A percentile compares a stretch with the other conserved stretches of the same genome.
phyloP scores from a whole-genome alignment of 2,888 invertebrate species.

The Sphaerophoria rueppellii region DNA sequence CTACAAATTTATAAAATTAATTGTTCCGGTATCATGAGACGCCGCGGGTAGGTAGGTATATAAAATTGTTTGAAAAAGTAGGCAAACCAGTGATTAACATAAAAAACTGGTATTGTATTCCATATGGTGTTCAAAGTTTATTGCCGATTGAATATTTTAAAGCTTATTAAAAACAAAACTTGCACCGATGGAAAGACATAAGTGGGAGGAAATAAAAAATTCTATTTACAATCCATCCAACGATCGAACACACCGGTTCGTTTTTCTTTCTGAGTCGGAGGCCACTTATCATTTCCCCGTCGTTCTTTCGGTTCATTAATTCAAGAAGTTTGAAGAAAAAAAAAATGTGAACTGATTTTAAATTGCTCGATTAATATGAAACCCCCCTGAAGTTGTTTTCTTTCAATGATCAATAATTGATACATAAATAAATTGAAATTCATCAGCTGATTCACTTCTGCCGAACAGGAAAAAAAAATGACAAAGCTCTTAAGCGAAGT shows the following conservation, averaged over 20 bases:
- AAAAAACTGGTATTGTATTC: slow-evolving; percentile 47
- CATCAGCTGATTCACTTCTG: slow-evolving; percentile 15
- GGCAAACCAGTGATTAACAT: slow-evolving; percentile 40
- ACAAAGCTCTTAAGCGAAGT: too few relatives aligned
- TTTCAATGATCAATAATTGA: background rate
- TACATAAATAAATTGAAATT: slow-evolving; percentile 19
- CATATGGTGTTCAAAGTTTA: slow-evolving; percentile 21
- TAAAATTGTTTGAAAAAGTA: background rate
- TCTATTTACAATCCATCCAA: too few relatives aligned
- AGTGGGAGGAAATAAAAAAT: slow-evolving; percentile 25
- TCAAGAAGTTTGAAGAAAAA: slow-evolving; percentile 1
- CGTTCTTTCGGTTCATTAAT: slow-evolving; percentile 11
- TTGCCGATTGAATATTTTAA: background rate
- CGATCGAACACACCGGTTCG: too few relatives aligned
- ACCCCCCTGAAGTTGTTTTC: slow-evolving; percentile 1
- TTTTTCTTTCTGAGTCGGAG: background rate
- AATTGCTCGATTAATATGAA: slow-evolving; percentile 47
- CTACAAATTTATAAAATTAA: slow-evolving; percentile 22
- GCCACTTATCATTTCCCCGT: background rate
- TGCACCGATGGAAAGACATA: background rate
- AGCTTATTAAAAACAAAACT: background rate
- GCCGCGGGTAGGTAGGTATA: too few relatives aligned
- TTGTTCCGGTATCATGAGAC: slow-evolving; percentile 1
- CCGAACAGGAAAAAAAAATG: background rate
- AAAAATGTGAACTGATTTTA: slow-evolving; percentile 61